Base-by-base conservation (phyloP, 2,797 vertebrate genomes). In the Spinus olivaceus region DNA sequence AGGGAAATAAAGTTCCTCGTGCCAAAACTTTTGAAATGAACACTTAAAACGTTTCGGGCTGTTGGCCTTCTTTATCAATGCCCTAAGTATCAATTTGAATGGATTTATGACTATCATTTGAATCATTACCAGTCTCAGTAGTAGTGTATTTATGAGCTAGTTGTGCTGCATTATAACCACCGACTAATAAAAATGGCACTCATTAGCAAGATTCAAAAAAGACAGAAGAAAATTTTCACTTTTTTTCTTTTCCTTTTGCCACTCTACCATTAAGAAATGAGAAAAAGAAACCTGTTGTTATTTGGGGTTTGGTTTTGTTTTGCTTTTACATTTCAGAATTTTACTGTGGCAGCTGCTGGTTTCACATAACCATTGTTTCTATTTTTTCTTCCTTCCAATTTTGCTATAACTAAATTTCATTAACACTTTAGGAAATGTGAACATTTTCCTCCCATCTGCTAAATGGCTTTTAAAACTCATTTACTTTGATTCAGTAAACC, bases 361-460 rank as follows among this genome's bases (percentile, higher is more conserved):
- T 85, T 94, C 90, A 93, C 60, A 96, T 88, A 95, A 90, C 76
- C 66, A 64, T 96, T 97, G 71, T 89, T 95, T 92, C 85, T 95
- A 39, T 91, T 90, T 79, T 88, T 91, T 89, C 44, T 94, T 95
- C 91, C 35, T 94, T 97, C 83, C 69, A 96, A 88, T 88, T 96
- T 95, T 90, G 44, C 65, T 95, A 90, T 86, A 94, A 95, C 94
- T 95, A 97, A 95, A 96, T 92, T 97, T 96, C 94, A 97, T 97
- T 97, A 97, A 96, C 97, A 97, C 85, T 96, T 97, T 87, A 95
- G 95, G 85, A 98, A 97, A 97, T 96, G 82, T 91, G 92, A 94
- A 67, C 77, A 42, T 92, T 97, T 96, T 92, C 87, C 71, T 91
- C 82, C 97, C 97, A 98, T 98, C 97, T 98, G 97, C 77, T 90